Evolutionary conservation across 2,113 vertebrate species (phyloP).

Genomic region (Pandion haliaetus): DNA sequence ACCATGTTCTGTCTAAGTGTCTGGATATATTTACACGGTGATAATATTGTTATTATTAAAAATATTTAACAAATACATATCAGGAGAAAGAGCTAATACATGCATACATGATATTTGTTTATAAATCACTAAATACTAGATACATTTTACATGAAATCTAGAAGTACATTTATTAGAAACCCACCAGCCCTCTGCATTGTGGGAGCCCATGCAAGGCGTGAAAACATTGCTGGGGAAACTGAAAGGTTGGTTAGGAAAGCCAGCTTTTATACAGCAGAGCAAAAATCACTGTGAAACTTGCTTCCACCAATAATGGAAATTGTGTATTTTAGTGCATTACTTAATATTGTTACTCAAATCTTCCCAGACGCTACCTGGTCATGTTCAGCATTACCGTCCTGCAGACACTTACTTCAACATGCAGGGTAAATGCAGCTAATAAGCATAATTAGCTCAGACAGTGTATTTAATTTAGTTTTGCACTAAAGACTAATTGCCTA

Average conservation of each 20-base stretch:
- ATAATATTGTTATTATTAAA: neutral
- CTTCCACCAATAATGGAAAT: neutral
- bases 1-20: neutral
- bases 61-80: neutral
- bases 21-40: neutral
- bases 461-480: slow-evolving; percentile 56
- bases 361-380: neutral
- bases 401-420: slow-evolving; percentile 66
- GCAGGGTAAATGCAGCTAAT: slow-evolving; percentile 66
- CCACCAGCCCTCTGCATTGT: neutral
- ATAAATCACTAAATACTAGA: slow-evolving; percentile 13
- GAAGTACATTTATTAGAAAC: neutral
- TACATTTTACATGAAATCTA: slow-evolving; percentile 5
- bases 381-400: slow-evolving; percentile 35
- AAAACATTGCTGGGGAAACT: slow-evolving; percentile 6
- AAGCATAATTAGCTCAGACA: slow-evolving; percentile 67
- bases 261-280: neutral
- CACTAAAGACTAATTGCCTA: slow-evolving; percentile 57
- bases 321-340: neutral
- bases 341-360: neutral
- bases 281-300: neutral
- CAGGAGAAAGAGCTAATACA: slow-evolving; percentile 22
- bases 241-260: slow-evolving; percentile 48
- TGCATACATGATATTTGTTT: slow-evolving; percentile 12
- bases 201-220: slow-evolving; percentile 28